These are phyloP conservation scores for Bombus polaris DNA, from an alignment of 1,140 invertebrate genomes.

Conservation along the genomic window DNA sequence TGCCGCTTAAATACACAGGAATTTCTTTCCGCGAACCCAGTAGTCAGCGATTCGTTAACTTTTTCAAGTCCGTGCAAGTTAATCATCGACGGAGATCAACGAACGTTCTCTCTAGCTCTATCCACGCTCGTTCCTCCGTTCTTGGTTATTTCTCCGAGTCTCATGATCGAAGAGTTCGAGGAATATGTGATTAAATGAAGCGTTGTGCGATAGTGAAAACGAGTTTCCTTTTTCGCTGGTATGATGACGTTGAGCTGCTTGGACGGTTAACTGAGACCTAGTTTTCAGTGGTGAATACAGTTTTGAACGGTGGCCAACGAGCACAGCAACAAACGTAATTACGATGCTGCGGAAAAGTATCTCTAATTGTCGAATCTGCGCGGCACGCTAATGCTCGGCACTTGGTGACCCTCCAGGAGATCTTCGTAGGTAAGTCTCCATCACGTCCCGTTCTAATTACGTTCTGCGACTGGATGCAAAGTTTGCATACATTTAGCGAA, in stretches of 20 bases:
- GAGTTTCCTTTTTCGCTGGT: background rate
- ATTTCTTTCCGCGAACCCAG: background rate
- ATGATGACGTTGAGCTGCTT: background rate
- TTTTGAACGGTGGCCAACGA: slow-evolving; percentile 56
- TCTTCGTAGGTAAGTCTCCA: slow-evolving; percentile 30
- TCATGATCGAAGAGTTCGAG: no score
- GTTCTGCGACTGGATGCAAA: background rate
- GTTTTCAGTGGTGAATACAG: slow-evolving; percentile 14
- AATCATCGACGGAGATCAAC: no score
- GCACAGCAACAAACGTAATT: slow-evolving; percentile 50
- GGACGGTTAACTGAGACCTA: background rate
- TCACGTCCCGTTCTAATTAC: background rate
- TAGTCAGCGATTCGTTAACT: background rate
- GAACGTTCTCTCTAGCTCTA: no score
- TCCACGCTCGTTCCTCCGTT: no score
- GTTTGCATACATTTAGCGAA: background rate
- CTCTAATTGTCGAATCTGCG: slow-evolving; percentile 61
- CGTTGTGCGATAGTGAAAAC: no score
- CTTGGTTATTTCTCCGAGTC: no score
- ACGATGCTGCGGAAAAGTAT: slow-evolving; percentile 58
- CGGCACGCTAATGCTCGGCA: slow-evolving; percentile 22
- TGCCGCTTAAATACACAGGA: background rate
- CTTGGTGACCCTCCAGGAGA: slow-evolving; percentile 20
- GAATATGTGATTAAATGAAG: no score
- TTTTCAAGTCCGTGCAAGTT: background rate